Conservation (phyloP, 2,797 vertebrate species). For the Brachyrhaphis roseni region DNA sequence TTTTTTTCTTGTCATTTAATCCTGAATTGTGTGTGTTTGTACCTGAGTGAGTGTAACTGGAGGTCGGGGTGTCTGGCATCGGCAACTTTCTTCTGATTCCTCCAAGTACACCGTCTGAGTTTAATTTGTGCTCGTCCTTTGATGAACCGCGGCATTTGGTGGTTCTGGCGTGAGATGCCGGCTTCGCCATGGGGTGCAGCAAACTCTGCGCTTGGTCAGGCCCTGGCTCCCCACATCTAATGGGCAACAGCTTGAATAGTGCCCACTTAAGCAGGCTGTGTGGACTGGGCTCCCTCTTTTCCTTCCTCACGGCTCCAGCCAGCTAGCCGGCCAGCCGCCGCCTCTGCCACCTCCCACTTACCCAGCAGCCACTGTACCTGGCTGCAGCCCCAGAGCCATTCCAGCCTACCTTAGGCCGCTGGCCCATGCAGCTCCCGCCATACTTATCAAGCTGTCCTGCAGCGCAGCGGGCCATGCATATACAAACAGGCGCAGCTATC, state of each 20-base stretch:
- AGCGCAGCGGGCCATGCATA: slow-evolving; percentile 70
- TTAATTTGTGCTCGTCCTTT: slow-evolving; percentile 83
- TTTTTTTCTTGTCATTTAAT: neutral
- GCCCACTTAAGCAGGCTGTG: slow-evolving; percentile 85
- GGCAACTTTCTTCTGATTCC: slow-evolving; percentile 66
- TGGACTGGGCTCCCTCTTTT: slow-evolving; percentile 72
- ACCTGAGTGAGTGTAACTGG: slow-evolving; percentile 27
- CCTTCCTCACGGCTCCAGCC: slow-evolving; percentile 63
- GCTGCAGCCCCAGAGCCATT: slow-evolving; percentile 75
- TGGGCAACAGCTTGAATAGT: slow-evolving; percentile 89
- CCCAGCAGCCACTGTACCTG: slow-evolving; percentile 78
- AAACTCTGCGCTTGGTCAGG: slow-evolving; percentile 83
- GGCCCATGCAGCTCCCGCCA: slow-evolving; percentile 70
- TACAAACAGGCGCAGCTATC: slow-evolving; percentile 74
- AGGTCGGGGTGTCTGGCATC: slow-evolving; percentile 62
- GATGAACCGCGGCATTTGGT: slow-evolving; percentile 85
- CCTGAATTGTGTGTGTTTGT: slow-evolving; percentile 9
- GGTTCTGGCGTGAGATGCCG: slow-evolving; percentile 81
- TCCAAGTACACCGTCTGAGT: slow-evolving; percentile 83
- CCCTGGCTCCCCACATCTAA: slow-evolving; percentile 85
- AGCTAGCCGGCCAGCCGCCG: slow-evolving; percentile 69
- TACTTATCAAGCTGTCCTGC: slow-evolving; percentile 77
- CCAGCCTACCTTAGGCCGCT: slow-evolving; percentile 75
- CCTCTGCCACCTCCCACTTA: slow-evolving; percentile 77
- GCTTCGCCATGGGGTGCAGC: slow-evolving; percentile 83